A percentile compares a stretch with the other conserved stretches of the same genome.
These are phyloP conservation scores for Leistus spinibarbis DNA, from an alignment of 2,888 invertebrate species.

Conservation along the genomic window DNA sequence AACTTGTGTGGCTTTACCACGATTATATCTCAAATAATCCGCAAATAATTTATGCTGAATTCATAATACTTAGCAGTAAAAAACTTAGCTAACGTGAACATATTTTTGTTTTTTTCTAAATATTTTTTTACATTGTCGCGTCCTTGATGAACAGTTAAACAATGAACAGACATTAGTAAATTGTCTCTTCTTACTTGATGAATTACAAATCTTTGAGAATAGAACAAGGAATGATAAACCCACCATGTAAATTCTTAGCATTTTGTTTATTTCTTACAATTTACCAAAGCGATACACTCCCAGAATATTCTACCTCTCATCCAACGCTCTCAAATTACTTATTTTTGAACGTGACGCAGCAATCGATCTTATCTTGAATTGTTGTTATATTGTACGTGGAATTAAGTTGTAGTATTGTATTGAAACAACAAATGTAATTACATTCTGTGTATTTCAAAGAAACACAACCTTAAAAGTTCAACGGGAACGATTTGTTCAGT, in stretches of 20 bases:
- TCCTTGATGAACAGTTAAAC: background rate
- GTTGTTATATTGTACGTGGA: background rate
- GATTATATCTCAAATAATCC: background rate
- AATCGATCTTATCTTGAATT: background rate
- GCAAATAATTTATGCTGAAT: background rate
- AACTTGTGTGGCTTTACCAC: background rate
- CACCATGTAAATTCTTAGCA: background rate
- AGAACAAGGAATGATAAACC: background rate
- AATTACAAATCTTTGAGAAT: background rate
- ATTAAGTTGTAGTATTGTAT: too few species aligned
- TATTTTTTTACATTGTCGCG: background rate
- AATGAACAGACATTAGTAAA: background rate
- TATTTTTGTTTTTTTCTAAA: background rate
- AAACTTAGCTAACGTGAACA: too few species aligned
- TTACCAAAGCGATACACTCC: background rate
- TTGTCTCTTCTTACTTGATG: background rate
- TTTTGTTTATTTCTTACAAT: background rate
- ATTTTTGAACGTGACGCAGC: background rate
- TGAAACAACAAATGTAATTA: too few species aligned
- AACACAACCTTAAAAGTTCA: too few species aligned
- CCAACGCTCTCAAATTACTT: background rate
- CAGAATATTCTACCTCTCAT: background rate
- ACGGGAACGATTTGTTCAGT: too few species aligned
- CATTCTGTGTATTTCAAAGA: too few species aligned
- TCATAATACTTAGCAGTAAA: too few species aligned